Conservation (phyloP, 2,888 invertebrate genomes). For the Theretra japonica region DNA sequence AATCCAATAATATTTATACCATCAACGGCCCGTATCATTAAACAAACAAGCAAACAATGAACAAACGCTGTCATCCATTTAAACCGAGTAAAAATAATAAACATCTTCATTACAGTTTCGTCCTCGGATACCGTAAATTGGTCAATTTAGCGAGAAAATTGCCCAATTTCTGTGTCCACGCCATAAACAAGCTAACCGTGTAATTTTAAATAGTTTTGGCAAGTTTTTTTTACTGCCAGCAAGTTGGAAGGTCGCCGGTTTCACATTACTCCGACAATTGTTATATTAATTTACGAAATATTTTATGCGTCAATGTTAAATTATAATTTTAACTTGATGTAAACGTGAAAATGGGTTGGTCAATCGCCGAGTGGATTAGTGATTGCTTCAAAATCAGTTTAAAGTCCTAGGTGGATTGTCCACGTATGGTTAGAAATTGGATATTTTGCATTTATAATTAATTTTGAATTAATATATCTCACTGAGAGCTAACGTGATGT, state of each 20-base stretch:
- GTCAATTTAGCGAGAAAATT: conserved; percentile 66
- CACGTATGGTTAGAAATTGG: not conserved
- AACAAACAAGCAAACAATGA: not conserved
- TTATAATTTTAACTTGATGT: not conserved
- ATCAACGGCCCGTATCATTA: not conserved
- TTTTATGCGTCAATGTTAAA: conserved; percentile 12
- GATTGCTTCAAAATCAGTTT: too few relatives aligned
- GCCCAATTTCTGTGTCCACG: conserved; percentile 56
- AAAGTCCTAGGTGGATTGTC: too few relatives aligned
- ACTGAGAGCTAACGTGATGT: too few relatives aligned
- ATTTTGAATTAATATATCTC: too few relatives aligned
- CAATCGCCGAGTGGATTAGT: not conserved
- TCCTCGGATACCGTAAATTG: conserved; percentile 69
- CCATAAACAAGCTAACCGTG: conserved; percentile 57
- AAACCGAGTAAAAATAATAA: conserved; percentile 39
- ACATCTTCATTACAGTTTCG: conserved; percentile 65
- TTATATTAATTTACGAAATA: conserved; percentile 27
- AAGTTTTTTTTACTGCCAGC: conserved; percentile 44
- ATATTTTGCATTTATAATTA: too few relatives aligned
- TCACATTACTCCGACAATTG: conserved; percentile 29
- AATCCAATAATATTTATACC: not conserved
- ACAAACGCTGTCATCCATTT: not conserved
- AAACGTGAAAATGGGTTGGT: not conserved
- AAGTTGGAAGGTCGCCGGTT: conserved; percentile 37
- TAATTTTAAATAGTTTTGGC: conserved; percentile 65